A percentile compares a stretch with the other conserved stretches of the same genome.
Evolutionary conservation across 2,113 vertebrate genomes (phyloP).

Genomic region (Mugil cephalus): DNA sequence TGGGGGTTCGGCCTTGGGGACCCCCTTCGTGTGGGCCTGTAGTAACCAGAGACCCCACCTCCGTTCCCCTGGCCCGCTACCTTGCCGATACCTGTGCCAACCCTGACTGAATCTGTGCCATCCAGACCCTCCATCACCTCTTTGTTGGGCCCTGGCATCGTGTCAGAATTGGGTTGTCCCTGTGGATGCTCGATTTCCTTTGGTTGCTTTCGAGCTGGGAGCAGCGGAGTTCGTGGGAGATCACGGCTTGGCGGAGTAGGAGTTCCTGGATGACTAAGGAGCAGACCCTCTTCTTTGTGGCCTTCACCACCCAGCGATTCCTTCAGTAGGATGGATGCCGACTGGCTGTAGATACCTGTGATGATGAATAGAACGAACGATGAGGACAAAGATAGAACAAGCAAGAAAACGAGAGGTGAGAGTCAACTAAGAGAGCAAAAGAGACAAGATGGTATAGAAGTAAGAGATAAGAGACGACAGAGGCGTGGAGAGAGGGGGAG

Average conservation of each 20-base stretch:
- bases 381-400: conserved; percentile 18
- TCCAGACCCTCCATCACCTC: conserved; percentile 75
- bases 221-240: conserved; percentile 49
- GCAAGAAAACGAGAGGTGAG: conserved; percentile 2
- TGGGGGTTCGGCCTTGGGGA: conserved; percentile 86
- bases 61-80: conserved; percentile 44
- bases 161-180: conserved; percentile 50
- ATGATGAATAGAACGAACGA: conserved; percentile 27
- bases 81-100: conserved; percentile 39
- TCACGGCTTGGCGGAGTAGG: conserved; percentile 47
- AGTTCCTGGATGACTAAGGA: conserved; percentile 21
- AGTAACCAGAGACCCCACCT: conserved; percentile 57
- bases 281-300: conserved; percentile 47
- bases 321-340: conserved; percentile 79
- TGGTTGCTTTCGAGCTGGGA: conserved; percentile 25
- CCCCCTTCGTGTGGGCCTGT: conserved; percentile 88
- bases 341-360: conserved; percentile 57
- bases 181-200: conserved; percentile 71
- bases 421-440: conserved; percentile 2
- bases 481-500: conserved; percentile 21
- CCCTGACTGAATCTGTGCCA: conserved; percentile 64
- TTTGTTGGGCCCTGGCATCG: conserved; percentile 73
- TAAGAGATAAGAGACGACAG: conserved; percentile 25
- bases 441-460: conserved; percentile 5
- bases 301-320: conserved; percentile 61